Evolutionary conservation across 2,797 vertebrate genomes (phyloP).

Genomic region (Dipus sagitta): DNA sequence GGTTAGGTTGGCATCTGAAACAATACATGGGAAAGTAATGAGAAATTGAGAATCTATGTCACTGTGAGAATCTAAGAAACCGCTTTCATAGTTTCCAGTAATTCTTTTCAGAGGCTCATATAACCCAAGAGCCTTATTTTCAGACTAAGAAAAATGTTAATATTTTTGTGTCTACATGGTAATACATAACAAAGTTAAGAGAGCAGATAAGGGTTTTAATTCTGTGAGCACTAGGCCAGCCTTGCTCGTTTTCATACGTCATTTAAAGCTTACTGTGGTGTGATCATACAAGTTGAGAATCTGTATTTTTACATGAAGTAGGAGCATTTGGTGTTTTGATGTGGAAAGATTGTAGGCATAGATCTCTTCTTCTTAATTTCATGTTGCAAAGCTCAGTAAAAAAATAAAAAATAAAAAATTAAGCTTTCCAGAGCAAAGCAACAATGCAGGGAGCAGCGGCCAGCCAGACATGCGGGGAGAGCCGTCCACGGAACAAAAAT

Average conservation of each 20-base stretch:
- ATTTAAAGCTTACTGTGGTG: neutral
- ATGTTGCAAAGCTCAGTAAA: neutral
- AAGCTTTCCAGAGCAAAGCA: neutral
- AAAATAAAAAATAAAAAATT: neutral
- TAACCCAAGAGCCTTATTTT: neutral
- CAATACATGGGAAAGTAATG: neutral
- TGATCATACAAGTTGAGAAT: conserved; percentile 44
- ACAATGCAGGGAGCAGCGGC: neutral
- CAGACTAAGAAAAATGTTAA: neutral
- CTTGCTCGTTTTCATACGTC: conserved; percentile 49
- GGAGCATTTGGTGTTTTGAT: conserved; percentile 31
- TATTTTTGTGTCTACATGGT: neutral
- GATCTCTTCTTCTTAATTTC: neutral
- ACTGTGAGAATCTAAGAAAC: neutral
- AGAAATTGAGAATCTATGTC: neutral
- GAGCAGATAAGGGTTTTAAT: conserved; percentile 9
- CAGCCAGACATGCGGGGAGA: neutral
- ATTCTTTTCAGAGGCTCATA: neutral
- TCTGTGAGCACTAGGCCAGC: conserved; percentile 31
- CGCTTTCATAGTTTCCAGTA: neutral
- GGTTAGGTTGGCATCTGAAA: neutral
- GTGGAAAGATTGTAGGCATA: neutral
- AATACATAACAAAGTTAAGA: neutral
- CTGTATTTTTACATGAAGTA: neutral
- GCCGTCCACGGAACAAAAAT: conserved; percentile 38